Conservation (phyloP, 2,888 invertebrate genomes). For the Nudaria mundana region DNA sequence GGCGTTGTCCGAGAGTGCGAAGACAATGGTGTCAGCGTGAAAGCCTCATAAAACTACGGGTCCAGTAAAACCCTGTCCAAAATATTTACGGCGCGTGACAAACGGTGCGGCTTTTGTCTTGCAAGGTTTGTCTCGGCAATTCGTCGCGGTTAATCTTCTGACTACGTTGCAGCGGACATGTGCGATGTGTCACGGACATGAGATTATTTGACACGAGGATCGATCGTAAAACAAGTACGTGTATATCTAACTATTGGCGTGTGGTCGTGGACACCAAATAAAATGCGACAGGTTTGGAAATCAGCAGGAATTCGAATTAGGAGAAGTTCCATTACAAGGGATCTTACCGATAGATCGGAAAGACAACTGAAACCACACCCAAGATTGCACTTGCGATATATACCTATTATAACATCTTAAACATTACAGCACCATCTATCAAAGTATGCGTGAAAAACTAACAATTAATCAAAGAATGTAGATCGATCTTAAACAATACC, state of each 20-base stretch:
- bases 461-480: no score
- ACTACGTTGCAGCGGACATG: conserved; percentile 54
- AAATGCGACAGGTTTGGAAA: background rate
- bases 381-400: no score
- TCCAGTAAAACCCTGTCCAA: conserved; percentile 70
- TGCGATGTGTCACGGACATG: conserved; percentile 47
- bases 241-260: conserved; percentile 20
- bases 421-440: no score
- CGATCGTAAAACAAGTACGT: conserved; percentile 31
- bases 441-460: no score
- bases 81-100: conserved; percentile 80
- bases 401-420: no score
- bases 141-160: conserved; percentile 63
- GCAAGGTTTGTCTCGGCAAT: conserved; percentile 65
- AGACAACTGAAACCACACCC: no score
- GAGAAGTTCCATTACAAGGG: no score
- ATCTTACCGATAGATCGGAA: no score
- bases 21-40: conserved; percentile 71
- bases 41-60: conserved; percentile 74
- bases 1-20: conserved; percentile 37
- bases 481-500: no score
- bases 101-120: conserved; percentile 66
- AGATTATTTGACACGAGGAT: conserved; percentile 41
- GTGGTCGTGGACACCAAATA: conserved; percentile 1
- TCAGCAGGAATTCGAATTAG: no score